Evolutionary conservation across 2,797 vertebrate species (phyloP).

Genomic region (Neopelma chrysocephalum): DNA sequence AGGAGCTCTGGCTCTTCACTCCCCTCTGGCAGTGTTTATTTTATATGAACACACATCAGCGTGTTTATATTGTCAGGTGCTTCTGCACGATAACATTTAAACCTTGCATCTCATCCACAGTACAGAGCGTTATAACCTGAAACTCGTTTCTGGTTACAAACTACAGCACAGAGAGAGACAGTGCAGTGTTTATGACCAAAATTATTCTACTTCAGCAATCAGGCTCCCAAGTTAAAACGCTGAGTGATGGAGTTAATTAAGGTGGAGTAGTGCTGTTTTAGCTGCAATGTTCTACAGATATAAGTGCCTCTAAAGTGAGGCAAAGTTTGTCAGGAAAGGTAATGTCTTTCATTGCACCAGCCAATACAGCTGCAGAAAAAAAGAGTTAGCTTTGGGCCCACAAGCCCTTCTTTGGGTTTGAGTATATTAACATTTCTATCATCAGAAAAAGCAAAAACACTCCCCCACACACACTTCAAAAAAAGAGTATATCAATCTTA

Average conservation of each 20-base stretch:
- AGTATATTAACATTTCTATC: background rate
- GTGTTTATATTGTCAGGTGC: background rate
- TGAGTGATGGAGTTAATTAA: slow-evolving; percentile 63
- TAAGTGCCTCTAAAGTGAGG: slow-evolving; percentile 8
- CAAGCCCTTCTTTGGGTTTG: background rate
- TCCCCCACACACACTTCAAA: fast-evolving
- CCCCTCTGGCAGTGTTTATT: background rate
- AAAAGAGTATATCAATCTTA: background rate
- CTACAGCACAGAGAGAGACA: background rate
- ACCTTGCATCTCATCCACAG: background rate
- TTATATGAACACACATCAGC: background rate
- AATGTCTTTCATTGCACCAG: background rate
- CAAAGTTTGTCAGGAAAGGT: background rate
- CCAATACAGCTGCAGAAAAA: background rate
- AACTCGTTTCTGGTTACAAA: background rate
- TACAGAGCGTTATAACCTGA: background rate
- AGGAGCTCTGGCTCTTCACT: background rate
- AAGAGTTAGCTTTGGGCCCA: background rate
- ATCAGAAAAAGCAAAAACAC: background rate
- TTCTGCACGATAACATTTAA: background rate
- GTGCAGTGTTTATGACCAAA: background rate
- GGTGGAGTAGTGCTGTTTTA: slow-evolving; percentile 3
- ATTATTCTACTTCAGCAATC: slow-evolving; percentile 13
- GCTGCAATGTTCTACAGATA: background rate
- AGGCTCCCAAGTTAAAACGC: slow-evolving; percentile 36